These are phyloP conservation scores for Zygogramma bicolorata DNA, from an alignment of 2,888 invertebrate genomes.

Conservation along the genomic window DNA sequence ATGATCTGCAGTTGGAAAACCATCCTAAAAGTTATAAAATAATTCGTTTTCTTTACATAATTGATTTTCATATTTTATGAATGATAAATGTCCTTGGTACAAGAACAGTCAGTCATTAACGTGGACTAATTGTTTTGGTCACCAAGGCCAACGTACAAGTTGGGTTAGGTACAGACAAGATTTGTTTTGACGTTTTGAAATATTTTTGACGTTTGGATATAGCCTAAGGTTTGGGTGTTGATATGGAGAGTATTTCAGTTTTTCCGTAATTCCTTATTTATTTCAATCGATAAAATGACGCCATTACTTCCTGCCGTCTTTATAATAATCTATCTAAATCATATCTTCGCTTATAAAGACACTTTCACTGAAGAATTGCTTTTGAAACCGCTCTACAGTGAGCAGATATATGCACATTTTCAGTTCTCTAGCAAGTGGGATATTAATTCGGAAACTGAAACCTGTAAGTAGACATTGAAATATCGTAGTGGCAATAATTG, in stretches of 20 bases:
- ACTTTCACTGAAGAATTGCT: conserved; percentile 89
- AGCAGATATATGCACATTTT: conserved; percentile 90
- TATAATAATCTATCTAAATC: conserved; percentile 3
- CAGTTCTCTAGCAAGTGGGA: conserved; percentile 90
- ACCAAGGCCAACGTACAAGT: neutral
- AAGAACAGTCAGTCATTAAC: too few species aligned
- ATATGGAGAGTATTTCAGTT: neutral
- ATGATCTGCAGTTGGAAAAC: too few species aligned
- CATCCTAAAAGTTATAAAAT: too few species aligned
- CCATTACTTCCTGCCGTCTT: neutral
- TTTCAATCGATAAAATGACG: neutral
- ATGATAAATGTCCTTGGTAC: too few species aligned
- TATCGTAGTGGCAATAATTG: neutral
- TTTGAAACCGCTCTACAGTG: conserved; percentile 85
- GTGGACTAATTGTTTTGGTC: too few species aligned
- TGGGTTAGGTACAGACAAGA: neutral
- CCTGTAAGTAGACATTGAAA: conserved; percentile 70
- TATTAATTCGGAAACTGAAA: conserved; percentile 68
- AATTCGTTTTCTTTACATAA: too few species aligned
- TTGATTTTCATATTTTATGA: too few species aligned
- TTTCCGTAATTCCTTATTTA: neutral
- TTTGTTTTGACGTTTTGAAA: neutral
- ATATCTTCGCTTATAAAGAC: conserved; percentile 67
- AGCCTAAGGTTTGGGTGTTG: too few species aligned
- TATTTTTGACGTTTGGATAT: neutral